Conservation (phyloP, 2,888 invertebrate species). For the Leptopilina myrica region DNA sequence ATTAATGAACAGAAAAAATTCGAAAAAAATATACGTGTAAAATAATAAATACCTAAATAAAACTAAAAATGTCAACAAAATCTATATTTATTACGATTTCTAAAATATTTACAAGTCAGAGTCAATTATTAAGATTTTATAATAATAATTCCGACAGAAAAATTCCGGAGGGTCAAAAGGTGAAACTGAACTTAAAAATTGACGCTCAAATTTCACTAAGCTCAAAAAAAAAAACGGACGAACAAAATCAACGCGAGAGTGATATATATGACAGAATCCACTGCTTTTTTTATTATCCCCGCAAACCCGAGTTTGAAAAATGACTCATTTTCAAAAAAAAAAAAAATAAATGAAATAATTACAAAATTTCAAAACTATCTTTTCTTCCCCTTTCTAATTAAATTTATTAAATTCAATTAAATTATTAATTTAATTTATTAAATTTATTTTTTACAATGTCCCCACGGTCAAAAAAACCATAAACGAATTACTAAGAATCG, state of each 20-base stretch:
- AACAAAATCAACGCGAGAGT: constrained; percentile 30
- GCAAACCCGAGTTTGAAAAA: neutral
- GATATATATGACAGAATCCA: constrained; percentile 36
- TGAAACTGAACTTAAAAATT: constrained; percentile 47
- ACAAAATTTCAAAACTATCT: too few species aligned
- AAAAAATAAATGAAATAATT: neutral
- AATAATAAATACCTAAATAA: neutral
- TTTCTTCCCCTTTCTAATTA: too few species aligned
- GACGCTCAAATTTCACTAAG: constrained; percentile 49
- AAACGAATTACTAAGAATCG: too few species aligned
- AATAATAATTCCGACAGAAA: constrained; percentile 30
- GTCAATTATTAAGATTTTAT: neutral
- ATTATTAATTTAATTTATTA: too few species aligned
- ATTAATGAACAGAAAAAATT: too few species aligned
- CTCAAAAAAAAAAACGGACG: constrained; percentile 43
- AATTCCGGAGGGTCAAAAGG: constrained; percentile 39
- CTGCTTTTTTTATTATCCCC: constrained; percentile 20
- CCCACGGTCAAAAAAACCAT: too few species aligned
- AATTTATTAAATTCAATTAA: too few species aligned
- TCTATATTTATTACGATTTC: neutral
- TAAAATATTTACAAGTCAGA: neutral
- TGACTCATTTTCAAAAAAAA: constrained; percentile 8
- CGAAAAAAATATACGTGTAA: neutral
- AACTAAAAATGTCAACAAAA: neutral
- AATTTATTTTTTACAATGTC: too few species aligned